Evolutionary conservation across 2,888 invertebrate species (phyloP).

Genomic region (Clistopyga incitator): DNA sequence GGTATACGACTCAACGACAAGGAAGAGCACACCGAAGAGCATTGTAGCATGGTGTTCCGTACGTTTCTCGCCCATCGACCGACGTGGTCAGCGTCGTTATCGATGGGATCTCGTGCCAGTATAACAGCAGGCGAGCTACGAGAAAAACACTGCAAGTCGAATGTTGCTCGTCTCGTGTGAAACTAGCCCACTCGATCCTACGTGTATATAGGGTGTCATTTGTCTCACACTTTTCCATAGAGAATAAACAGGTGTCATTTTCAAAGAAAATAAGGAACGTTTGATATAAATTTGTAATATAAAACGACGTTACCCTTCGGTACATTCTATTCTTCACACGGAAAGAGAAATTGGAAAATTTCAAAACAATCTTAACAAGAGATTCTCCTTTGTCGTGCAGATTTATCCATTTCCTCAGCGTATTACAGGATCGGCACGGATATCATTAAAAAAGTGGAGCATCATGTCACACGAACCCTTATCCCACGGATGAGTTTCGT

Average conservation of each 20-base stretch:
- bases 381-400: background rate
- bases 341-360: too few species aligned
- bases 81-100: constrained; percentile 49
- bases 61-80: constrained; percentile 36
- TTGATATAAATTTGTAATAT: too few species aligned
- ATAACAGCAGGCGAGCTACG: constrained; percentile 27
- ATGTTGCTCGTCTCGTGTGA: constrained; percentile 25
- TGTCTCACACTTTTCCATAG: too few species aligned
- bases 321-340: too few species aligned
- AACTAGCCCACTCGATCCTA: constrained; percentile 39
- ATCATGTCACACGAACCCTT: background rate
- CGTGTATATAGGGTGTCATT: background rate
- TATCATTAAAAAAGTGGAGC: background rate
- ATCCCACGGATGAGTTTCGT: background rate
- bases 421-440: background rate
- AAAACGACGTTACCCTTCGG: too few species aligned
- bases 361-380: background rate
- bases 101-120: constrained; percentile 55
- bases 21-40: constrained; percentile 5
- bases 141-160: constrained; percentile 38
- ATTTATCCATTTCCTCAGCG: background rate
- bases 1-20: constrained; percentile 1
- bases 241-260: too few species aligned
- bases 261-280: too few species aligned
- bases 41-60: background rate